These are phyloP conservation scores for Ctenosaura bakeri DNA, from an alignment of 2,797 vertebrate species.

Conservation along the genomic window DNA sequence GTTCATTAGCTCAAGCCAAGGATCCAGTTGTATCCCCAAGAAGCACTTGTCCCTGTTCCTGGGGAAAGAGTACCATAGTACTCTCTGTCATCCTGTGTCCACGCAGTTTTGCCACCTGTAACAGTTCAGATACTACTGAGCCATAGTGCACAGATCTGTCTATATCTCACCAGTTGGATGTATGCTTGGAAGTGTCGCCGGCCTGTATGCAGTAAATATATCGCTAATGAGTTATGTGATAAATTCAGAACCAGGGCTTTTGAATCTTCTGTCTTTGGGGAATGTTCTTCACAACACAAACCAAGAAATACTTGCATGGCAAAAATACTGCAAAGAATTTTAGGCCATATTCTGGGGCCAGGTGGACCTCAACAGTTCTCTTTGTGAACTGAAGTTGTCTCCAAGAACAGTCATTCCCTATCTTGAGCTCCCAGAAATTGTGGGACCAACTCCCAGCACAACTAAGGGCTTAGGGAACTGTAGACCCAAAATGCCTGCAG, in stretches of 20 bases:
- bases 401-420: not conserved
- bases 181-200: not conserved
- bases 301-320: not conserved
- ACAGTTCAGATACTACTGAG: no score
- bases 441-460: not conserved
- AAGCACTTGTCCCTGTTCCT: not conserved
- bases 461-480: not conserved
- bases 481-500: not conserved
- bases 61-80: no score
- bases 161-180: not conserved
- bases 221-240: not conserved
- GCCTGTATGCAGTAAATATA: not conserved
- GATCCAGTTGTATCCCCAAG: not conserved
- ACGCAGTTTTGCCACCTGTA: not conserved
- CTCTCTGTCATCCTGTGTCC: not conserved
- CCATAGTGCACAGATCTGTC: no score
- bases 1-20: not conserved
- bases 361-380: not conserved
- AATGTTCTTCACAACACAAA: not conserved
- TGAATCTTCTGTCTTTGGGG: not conserved
- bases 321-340: not conserved
- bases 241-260: not conserved
- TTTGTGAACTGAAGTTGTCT: not conserved
- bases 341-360: not conserved
- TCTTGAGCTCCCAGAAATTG: not conserved